Evolutionary conservation across 2,797 vertebrate genomes (phyloP).

Genomic region (Tenualosa thibaudeaui): DNA sequence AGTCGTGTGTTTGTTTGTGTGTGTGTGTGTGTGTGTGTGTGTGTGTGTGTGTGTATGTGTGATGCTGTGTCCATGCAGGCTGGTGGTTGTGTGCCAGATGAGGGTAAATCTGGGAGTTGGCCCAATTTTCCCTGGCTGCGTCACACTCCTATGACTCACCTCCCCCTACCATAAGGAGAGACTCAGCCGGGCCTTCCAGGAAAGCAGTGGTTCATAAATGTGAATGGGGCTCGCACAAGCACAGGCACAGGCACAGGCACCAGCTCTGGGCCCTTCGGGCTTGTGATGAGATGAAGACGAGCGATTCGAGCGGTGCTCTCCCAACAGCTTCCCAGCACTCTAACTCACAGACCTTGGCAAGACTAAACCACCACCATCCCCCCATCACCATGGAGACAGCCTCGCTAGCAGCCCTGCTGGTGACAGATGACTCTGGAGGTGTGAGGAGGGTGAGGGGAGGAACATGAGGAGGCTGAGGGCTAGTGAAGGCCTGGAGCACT

Average conservation of each 20-base stretch:
- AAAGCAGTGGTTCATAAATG: neutral
- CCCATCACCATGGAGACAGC: slow-evolving; percentile 20
- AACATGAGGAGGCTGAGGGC: neutral
- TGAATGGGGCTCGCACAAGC: neutral
- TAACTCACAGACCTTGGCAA: neutral
- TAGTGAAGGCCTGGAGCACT: neutral
- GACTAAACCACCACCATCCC: neutral
- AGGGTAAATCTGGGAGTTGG: slow-evolving; percentile 18
- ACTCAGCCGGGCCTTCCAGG: neutral
- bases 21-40: neutral
- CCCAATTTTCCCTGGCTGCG: slow-evolving; percentile 15
- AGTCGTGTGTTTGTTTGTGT: neutral
- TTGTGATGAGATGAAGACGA: neutral
- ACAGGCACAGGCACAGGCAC: too few species aligned
- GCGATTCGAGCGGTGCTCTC: neutral
- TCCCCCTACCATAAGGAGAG: neutral
- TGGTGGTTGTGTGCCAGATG: neutral
- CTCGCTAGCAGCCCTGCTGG: neutral
- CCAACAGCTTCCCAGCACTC: neutral
- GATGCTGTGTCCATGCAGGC: neutral
- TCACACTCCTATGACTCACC: slow-evolving; percentile 12
- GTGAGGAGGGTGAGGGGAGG: neutral
- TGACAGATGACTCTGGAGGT: neutral
- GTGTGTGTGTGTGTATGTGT: neutral
- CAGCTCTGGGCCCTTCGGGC: neutral